Evolutionary conservation across 2,888 invertebrate species (phyloP), one percentile per base, ranked within the genome.

Genomic region (Synanthedon formicaeformis): DNA sequence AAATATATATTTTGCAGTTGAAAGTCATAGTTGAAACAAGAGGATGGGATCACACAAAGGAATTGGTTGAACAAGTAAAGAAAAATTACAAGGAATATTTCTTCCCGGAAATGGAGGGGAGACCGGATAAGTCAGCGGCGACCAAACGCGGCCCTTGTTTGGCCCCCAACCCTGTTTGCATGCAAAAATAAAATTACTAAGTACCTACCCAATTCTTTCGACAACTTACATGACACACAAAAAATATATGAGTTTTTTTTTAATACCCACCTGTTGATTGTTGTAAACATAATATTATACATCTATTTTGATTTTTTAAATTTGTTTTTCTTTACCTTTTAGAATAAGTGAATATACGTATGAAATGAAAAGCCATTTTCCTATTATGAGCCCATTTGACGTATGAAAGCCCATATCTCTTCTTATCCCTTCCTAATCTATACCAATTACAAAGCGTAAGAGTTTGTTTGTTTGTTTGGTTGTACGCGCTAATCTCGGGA

Each of bases 21-120:
- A 94, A 94, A 83, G 92, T 96, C 8, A 91, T 97, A 16, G 94
- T 93, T 60, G 97, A 98, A 83, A 97, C 97, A 0, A 89, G 94
- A 66, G 96, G 96, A 67, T 90, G 91, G 84, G 90, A 91, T 1
- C 97, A 98, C 71, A 91, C 92, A 1, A 83, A 78, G 65, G 89
- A 75, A 48, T 53, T 87, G 52, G 62, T 79, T 50, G 81, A 83
- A 48, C 57, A 62, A 62, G 64, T 86, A 23, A 84, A 84, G 67
- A 83, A 78, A 58, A 63, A 95, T 73, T 95, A 94, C 73, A 91
- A 91, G 59, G 92, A 93, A 4, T 84, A 74, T 60, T 67, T 63
- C 65, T 85, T 85, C 74, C 77, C 67, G 56, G 81, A 82, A 41
- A 64, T 75, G 63, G 58, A 61, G 23, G 75, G 69, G 4, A 63